Conservation (phyloP, 2,888 invertebrate species). For the Gymnosoma rotundatum region DNA sequence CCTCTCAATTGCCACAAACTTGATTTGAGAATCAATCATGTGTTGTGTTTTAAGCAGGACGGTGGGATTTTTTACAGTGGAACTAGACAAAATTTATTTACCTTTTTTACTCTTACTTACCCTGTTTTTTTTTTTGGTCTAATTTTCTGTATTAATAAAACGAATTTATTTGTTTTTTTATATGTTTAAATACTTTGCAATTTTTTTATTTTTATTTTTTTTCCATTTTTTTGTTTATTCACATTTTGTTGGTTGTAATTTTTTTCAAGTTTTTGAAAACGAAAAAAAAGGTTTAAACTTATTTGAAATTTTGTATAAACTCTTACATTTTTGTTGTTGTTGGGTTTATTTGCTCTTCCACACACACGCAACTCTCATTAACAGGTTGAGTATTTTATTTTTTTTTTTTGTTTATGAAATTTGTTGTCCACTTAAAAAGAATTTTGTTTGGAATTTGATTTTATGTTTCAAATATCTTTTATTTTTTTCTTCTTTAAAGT, state of each 20-base stretch:
- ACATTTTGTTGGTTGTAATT: conserved; percentile 49
- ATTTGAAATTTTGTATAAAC: conserved; percentile 43
- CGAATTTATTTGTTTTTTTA: conserved; percentile 62
- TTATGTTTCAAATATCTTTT: not conserved
- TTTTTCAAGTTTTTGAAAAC: conserved; percentile 47
- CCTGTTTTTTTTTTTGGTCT: not conserved
- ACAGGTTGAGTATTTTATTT: conserved; percentile 5
- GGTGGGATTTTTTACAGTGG: not conserved
- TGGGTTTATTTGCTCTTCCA: conserved; percentile 15
- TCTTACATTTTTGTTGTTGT: conserved; percentile 34
- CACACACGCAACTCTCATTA: conserved; percentile 7
- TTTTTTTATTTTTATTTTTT: conserved; percentile 62
- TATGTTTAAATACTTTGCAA: conserved; percentile 71
- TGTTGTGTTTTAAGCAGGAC: not conserved
- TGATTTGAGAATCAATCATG: not conserved
- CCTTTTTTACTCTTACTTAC: not conserved
- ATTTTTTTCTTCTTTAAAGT: not conserved
- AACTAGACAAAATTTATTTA: not conserved
- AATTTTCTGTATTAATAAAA: conserved; percentile 68
- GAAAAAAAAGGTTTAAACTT: conserved; percentile 49
- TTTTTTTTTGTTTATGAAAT: conserved; percentile 16
- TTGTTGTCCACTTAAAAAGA: conserved; percentile 9
- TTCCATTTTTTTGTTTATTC: conserved; percentile 55
- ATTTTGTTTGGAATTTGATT: conserved; percentile 9
- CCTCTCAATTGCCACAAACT: not conserved